Conservation (phyloP, 2,113 vertebrate genomes). For the Embiotoca jacksoni region DNA sequence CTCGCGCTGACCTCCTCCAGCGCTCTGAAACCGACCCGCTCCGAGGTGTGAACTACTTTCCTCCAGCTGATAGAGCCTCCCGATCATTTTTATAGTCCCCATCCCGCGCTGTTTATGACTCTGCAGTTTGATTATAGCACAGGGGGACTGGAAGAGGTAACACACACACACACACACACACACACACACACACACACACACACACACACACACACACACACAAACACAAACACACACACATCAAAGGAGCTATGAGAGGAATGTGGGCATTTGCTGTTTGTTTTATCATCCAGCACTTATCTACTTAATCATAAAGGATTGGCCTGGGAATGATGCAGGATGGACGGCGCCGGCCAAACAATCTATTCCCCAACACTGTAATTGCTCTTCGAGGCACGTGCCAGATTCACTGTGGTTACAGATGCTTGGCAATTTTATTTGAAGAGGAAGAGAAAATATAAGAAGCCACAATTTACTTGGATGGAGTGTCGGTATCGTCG, state of each 20-base stretch:
- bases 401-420: constrained; percentile 31
- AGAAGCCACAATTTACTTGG: constrained; percentile 14
- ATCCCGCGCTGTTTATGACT: constrained; percentile 73
- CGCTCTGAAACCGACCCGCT: constrained; percentile 62
- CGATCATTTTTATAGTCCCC: constrained; percentile 76
- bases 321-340: constrained; percentile 61
- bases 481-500: constrained; percentile 2
- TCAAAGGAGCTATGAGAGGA: constrained; percentile 81
- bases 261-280: constrained; percentile 79
- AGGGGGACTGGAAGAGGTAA: constrained; percentile 47
- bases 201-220: constrained; percentile 44
- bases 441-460: constrained; percentile 7
- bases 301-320: constrained; percentile 74
- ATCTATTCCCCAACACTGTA: constrained; percentile 47
- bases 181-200: constrained; percentile 40
- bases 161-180: constrained; percentile 44
- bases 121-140: constrained; percentile 74
- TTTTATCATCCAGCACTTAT: constrained; percentile 77
- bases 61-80: constrained; percentile 68
- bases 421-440: constrained; percentile 38
- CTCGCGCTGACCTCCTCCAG: constrained; percentile 41
- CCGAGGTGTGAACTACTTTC: constrained; percentile 71
- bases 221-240: constrained; percentile 45
- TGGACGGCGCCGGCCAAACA: constrained; percentile 46
- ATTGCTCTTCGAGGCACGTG: constrained; percentile 35